A percentile compares a stretch with the other conserved stretches of the same genome.
Evolutionary conservation across 2,888 invertebrate genomes (phyloP).

Genomic region (Lithosia quadra): DNA sequence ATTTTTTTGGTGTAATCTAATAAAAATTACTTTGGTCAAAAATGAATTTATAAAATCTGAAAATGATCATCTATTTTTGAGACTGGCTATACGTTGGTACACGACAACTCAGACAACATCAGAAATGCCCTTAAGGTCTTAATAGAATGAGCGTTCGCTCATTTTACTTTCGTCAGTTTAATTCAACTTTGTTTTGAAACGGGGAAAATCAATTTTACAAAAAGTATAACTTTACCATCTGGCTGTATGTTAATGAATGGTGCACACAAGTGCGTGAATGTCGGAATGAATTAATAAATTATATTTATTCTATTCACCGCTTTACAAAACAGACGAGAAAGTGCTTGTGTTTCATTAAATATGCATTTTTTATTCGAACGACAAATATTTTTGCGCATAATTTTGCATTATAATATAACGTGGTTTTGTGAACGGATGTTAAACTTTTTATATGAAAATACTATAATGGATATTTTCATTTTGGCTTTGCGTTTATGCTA

Average conservation of each 20-base stretch:
- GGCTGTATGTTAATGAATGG: constrained; percentile 38
- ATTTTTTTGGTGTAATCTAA: no score
- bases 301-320: constrained; percentile 33
- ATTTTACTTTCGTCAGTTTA: not conserved
- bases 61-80: no score
- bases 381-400: constrained; percentile 40
- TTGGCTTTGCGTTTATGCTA: not conserved
- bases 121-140: not conserved
- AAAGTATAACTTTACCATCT: constrained; percentile 20
- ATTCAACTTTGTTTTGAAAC: not conserved
- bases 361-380: constrained; percentile 40
- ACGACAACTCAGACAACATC: no score
- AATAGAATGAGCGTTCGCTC: not conserved
- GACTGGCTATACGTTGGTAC: no score
- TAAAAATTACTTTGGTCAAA: no score
- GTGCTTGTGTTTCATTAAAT: constrained; percentile 40
- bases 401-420: constrained; percentile 35
- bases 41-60: no score
- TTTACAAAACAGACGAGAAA: constrained; percentile 27
- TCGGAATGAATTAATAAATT: constrained; percentile 51
- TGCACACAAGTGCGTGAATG: constrained; percentile 46
- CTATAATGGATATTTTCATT: not conserved
- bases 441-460: constrained; percentile 16
- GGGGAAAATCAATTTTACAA: not conserved
- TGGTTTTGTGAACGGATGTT: constrained; percentile 13